phyloP scores from a whole-genome alignment of 2,888 invertebrate genomes.

The Aromia moschata region DNA sequence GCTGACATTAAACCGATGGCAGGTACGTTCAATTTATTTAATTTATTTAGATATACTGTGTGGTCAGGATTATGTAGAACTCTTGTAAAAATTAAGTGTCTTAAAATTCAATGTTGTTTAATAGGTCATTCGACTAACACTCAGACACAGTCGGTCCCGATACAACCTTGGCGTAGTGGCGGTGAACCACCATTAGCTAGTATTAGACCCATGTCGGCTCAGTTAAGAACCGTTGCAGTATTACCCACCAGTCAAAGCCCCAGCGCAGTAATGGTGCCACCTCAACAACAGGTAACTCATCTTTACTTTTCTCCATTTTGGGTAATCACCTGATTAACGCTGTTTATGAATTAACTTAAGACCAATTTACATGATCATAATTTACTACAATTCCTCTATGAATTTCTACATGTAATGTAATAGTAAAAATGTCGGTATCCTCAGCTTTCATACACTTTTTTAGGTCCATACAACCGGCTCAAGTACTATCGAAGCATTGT shows the following conservation, averaged over 20 bases:
- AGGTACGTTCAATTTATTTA: constrained; percentile 62
- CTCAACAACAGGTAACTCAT: constrained; percentile 66
- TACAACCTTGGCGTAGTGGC: constrained; percentile 73
- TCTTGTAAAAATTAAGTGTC: too few species aligned
- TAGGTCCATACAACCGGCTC: constrained; percentile 66
- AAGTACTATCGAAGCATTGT: constrained; percentile 64
- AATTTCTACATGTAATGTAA: too few species aligned
- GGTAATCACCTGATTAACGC: not conserved
- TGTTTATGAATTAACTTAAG: not conserved
- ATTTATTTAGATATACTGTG: constrained; percentile 6
- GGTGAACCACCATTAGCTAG: constrained; percentile 90
- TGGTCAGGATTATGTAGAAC: too few species aligned
- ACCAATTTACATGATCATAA: not conserved
- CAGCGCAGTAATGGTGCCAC: constrained; percentile 68
- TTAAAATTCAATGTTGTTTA: too few species aligned
- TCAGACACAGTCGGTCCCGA: constrained; percentile 67
- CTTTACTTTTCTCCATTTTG: not conserved
- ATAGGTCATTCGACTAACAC: constrained; percentile 61
- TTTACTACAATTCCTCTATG: too few species aligned
- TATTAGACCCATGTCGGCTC: constrained; percentile 88
- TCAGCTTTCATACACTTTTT: too few species aligned
- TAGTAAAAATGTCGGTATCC: too few species aligned
- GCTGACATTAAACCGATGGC: constrained; percentile 97
- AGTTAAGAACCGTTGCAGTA: constrained; percentile 72
- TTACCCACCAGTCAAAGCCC: constrained; percentile 77